Conservation (phyloP, 2,888 invertebrate species). For the Clistopyga incitator region DNA sequence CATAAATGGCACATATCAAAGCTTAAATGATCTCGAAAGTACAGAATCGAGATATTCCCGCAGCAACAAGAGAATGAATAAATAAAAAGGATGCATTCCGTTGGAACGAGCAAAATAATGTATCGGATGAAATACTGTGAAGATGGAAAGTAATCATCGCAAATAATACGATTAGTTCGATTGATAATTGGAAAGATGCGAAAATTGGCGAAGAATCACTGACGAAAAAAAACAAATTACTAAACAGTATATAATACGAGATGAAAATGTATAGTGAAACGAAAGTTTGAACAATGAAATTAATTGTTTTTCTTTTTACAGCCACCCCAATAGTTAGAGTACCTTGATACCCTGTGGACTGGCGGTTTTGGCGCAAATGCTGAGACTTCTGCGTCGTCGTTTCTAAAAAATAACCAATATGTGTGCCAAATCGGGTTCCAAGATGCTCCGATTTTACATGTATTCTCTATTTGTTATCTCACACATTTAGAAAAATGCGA, state of each 20-base stretch:
- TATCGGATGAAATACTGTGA: not conserved
- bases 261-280: constrained; percentile 5
- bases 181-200: constrained; percentile 12
- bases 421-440: constrained; percentile 69
- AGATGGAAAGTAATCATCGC: not conserved
- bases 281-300: constrained; percentile 46
- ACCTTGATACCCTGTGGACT: constrained; percentile 86
- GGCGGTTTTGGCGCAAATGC: constrained; percentile 86
- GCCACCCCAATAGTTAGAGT: constrained; percentile 75
- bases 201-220: not conserved
- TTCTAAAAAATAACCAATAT: constrained; percentile 85
- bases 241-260: constrained; percentile 2
- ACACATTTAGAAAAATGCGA: constrained; percentile 2
- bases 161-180: not conserved
- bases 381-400: constrained; percentile 86
- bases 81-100: constrained; percentile 17
- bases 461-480: constrained; percentile 41
- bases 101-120: constrained; percentile 4
- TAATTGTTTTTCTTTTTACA: constrained; percentile 64
- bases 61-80: not conserved
- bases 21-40: constrained; percentile 12
- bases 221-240: not conserved
- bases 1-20: constrained; percentile 26
- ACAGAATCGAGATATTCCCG: constrained; percentile 9
- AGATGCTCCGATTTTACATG: constrained; percentile 4